phyloP scores from a whole-genome alignment of 2,888 invertebrate species.

The Idaea biselata region DNA sequence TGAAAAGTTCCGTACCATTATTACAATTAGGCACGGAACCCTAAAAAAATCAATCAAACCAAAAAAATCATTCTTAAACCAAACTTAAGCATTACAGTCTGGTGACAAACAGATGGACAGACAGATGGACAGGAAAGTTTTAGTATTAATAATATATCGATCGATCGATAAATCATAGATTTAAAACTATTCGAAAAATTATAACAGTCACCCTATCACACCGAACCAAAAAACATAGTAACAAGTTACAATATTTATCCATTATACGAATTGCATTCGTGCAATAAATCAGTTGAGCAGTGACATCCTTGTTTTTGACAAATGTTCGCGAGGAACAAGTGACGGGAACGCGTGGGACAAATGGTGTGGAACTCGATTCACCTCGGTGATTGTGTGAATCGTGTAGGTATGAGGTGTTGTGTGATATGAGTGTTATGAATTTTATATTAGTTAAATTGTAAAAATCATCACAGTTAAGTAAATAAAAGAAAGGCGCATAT shows the following conservation, averaged over 20 bases:
- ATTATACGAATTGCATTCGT: slow-evolving; percentile 72
- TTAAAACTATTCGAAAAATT: neutral
- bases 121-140: too few species aligned
- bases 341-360: slow-evolving; percentile 66
- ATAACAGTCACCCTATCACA: slow-evolving; percentile 37
- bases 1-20: too few species aligned
- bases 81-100: too few species aligned
- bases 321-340: slow-evolving; percentile 67
- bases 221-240: slow-evolving; percentile 52
- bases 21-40: too few species aligned
- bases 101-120: too few species aligned
- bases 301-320: slow-evolving; percentile 77
- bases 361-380: slow-evolving; percentile 59
- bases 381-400: slow-evolving; percentile 40
- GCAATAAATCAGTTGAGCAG: slow-evolving; percentile 69
- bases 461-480: too few species aligned
- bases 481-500: too few species aligned
- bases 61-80: too few species aligned
- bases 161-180: too few species aligned
- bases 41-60: too few species aligned
- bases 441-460: neutral
- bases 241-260: slow-evolving; percentile 74
- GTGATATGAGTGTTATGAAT: slow-evolving; percentile 2
- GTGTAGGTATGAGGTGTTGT: slow-evolving; percentile 13
- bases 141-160: too few species aligned